Conservation (phyloP, 64 coral and sea anemone species). For the Astreopora myriophthalma region DNA sequence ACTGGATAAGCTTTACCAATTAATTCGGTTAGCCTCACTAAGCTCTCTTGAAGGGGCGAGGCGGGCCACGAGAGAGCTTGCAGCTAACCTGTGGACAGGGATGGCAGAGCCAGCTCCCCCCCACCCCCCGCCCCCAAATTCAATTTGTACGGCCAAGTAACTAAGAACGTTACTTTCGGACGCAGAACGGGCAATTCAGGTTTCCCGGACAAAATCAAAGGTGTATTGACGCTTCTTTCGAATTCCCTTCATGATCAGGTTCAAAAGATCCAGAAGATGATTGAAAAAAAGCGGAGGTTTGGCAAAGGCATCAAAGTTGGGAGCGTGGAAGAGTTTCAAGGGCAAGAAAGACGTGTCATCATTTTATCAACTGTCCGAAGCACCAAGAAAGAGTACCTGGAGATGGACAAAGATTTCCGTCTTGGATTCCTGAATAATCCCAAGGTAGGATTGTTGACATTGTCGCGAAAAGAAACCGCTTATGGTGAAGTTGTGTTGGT, state of each 20-base stretch:
- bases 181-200: not conserved
- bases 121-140: too few species aligned
- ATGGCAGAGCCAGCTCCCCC: too few species aligned
- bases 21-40: too few species aligned
- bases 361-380: conserved; percentile 88
- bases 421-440: conserved; percentile 92
- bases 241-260: conserved; percentile 40
- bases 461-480: not conserved
- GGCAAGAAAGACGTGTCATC: conserved; percentile 77
- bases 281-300: conserved; percentile 75
- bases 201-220: not conserved
- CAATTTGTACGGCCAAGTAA: too few species aligned
- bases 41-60: too few species aligned
- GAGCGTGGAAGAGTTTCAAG: conserved; percentile 85
- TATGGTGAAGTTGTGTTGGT: not conserved
- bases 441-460: conserved; percentile 72
- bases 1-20: too few species aligned
- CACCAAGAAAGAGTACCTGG: conserved; percentile 72
- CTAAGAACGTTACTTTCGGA: not conserved
- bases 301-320: conserved; percentile 76
- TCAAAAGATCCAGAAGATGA: conserved; percentile 89
- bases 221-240: not conserved
- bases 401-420: conserved; percentile 67
- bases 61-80: too few species aligned
- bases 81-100: too few species aligned